Evolutionary conservation across 2,797 vertebrate species (phyloP).

Genomic region (Mormyrops attenuatus): DNA sequence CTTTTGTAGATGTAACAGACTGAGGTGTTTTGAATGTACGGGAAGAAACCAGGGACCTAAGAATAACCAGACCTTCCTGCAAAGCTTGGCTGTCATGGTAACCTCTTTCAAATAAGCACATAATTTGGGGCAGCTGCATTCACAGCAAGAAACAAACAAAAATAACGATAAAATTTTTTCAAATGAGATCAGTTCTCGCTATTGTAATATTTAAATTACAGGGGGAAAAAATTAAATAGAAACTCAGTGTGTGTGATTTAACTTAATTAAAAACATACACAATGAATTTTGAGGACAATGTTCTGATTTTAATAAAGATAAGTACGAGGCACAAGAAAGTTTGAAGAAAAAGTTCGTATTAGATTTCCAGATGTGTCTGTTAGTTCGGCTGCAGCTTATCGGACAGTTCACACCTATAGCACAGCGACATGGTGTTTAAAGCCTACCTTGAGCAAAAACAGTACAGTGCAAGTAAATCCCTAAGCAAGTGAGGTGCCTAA

Average conservation of each 20-base stretch:
- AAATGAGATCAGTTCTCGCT: not conserved
- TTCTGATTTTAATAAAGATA: conserved; percentile 18
- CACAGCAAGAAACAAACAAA: conserved; percentile 13
- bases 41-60: conserved; percentile 9
- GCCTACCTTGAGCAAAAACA: conserved; percentile 9
- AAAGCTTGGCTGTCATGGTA: conserved; percentile 19
- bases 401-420: conserved; percentile 7
- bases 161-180: not conserved
- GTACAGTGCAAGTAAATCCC: conserved; percentile 8
- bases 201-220: not conserved
- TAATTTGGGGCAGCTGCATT: conserved; percentile 7
- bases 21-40: conserved; percentile 15
- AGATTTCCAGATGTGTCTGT: conserved; percentile 11
- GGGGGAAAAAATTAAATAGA: not conserved
- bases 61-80: conserved; percentile 22
- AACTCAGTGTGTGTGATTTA: not conserved
- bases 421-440: conserved; percentile 12
- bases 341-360: conserved; percentile 20
- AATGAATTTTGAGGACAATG: conserved; percentile 10
- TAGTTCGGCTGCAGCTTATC: not conserved
- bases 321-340: conserved; percentile 22
- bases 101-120: conserved; percentile 23
- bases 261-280: conserved; percentile 14
- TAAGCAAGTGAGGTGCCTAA: conserved; percentile 8
- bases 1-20: conserved; percentile 13